Evolutionary conservation across 2,797 vertebrate species (phyloP), one percentile per base, ranked within the genome.

Genomic region (Chelidonichthys spinosus): DNA sequence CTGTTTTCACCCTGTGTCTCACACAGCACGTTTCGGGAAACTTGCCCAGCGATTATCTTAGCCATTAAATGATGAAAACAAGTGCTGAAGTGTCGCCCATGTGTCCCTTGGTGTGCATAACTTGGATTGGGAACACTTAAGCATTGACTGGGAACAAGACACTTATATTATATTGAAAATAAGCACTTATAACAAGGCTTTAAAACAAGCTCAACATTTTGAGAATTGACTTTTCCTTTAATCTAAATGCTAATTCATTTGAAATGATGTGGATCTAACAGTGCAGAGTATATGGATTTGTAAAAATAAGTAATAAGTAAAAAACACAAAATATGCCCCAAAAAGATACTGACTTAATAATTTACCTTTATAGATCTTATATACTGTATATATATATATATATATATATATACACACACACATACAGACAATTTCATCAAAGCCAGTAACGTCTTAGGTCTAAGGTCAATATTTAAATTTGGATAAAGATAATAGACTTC

Each of bases 11-110:
- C 36, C 79, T 40, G 56, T 49, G 64, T 54, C 76, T 33, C 44
- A 42, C 70, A 62, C 54, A 50, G 61, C 69, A 69, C 2, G 6
- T 46, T 81, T 72, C 79, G 64, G 90, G 87, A 87, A 72, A 72
- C 5, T 54, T 79, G 84, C 87, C 84, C 85, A 52, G 39, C 7
- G 4, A 69, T 72, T 32, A 42, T 76, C 79, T 89, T 79, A 83
- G 63, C 56, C 47, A 7, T 62, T 73, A 77, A 85, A 80, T 61
- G 78, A 76, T 61, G 44, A 74, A 85, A 84, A 82, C 68, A 74
- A 69, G 52, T 11, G 37, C 15, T 52, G 44, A 6, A 43, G 60
- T 69, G 70, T 64, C 11, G 9, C 35, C 46, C 56, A 40, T 18
- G 44, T 71, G 73, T 76, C 69, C 59, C 43, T 66, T 47, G 44